Percentiles rank a stretch among this genome's conserved stretches.
Evolutionary conservation across 2,888 invertebrate genomes (phyloP).

Genomic region (Mythimna lalbum): DNA sequence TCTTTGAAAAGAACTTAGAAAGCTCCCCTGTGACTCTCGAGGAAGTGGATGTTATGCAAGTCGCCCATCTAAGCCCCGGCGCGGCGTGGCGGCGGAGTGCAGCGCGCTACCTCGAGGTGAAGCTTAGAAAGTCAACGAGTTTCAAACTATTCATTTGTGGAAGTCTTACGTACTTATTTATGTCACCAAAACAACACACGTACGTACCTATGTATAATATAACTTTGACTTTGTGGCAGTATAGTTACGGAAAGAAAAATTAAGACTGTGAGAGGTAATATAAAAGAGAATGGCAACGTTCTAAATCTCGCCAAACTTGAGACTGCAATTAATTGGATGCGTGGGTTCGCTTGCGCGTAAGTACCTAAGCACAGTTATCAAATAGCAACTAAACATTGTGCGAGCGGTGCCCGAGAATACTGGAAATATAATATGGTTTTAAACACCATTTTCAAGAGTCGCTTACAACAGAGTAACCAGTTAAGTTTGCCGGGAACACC

Average conservation of each 20-base stretch:
- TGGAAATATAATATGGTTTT: not conserved
- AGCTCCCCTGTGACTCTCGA: constrained; percentile 23
- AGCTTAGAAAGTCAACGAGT: constrained; percentile 36
- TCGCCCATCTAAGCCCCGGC: not conserved
- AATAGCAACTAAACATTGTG: not conserved
- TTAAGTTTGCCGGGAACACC: not conserved
- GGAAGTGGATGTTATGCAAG: constrained; percentile 28
- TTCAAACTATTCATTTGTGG: not conserved
- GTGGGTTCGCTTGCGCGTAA: not conserved
- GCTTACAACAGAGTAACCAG: not conserved
- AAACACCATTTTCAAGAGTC: not conserved
- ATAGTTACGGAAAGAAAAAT: not conserved
- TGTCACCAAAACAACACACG: not conserved
- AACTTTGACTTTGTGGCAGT: not conserved
- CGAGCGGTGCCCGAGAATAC: not conserved
- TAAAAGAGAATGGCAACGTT: not conserved
- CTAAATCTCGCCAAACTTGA: not conserved
- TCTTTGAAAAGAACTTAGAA: constrained; percentile 14
- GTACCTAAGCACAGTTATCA: not conserved
- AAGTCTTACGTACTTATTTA: not conserved
- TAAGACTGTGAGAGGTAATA: not conserved
- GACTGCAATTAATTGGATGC: not conserved
- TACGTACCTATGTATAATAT: not conserved
- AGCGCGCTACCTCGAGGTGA: constrained; percentile 9
- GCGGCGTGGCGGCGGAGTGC: not conserved